Evolutionary conservation across 2,113 vertebrate genomes (phyloP).

Genomic region (Felis chaus): DNA sequence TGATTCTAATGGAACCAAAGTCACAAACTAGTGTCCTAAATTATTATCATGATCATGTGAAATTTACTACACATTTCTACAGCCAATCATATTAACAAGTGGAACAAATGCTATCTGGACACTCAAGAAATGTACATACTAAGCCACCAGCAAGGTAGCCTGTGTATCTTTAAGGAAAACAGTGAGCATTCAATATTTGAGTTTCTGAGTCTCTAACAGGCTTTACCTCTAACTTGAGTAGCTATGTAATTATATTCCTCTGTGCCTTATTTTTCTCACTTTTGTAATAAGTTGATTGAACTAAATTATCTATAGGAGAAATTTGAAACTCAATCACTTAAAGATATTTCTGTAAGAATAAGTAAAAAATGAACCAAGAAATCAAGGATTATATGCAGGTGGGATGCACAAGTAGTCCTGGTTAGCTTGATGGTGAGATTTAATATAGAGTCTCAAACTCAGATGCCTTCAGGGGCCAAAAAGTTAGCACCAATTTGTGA

Average conservation of each 20-base stretch:
- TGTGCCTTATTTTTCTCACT: background rate
- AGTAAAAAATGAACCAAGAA: background rate
- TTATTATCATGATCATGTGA: slow-evolving; percentile 20
- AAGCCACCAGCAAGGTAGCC: background rate
- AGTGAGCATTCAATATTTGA: background rate
- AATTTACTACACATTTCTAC: background rate
- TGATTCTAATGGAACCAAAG: background rate
- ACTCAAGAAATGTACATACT: background rate
- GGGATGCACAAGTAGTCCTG: background rate
- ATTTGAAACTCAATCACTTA: background rate
- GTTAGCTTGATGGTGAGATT: background rate
- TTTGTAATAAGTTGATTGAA: background rate
- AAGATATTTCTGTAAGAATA: background rate
- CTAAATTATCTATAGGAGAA: background rate
- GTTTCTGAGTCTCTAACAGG: background rate
- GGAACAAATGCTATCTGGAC: background rate
- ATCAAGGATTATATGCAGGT: background rate
- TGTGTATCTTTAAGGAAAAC: background rate
- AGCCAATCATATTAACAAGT: background rate
- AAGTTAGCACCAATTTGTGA: background rate
- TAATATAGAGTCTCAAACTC: background rate
- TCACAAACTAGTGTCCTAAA: background rate
- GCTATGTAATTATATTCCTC: background rate
- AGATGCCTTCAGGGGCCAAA: background rate
- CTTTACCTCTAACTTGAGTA: background rate